Conservation (phyloP, 2,113 vertebrate genomes). For the Oenanthe melanoleuca region DNA sequence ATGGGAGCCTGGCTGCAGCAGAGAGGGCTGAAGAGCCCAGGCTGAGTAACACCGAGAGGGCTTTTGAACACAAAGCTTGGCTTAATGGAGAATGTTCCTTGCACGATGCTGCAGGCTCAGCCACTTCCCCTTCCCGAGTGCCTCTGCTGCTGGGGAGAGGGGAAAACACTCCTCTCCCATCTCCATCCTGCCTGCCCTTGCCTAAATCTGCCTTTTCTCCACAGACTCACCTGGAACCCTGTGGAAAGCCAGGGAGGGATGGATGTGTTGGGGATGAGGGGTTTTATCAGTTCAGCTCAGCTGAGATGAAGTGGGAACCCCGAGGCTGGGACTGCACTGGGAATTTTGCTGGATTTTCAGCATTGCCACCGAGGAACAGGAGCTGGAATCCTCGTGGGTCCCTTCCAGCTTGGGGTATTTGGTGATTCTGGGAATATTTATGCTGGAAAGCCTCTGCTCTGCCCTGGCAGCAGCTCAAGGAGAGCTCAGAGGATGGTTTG, state of each 20-base stretch:
- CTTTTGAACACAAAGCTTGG: slow-evolving; percentile 42
- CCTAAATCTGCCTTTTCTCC: background rate
- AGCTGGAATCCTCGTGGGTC: background rate
- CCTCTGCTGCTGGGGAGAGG: background rate
- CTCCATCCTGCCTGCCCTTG: rapidly evolving
- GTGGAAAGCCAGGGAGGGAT: rapidly evolving
- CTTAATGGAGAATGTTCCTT: slow-evolving; percentile 56
- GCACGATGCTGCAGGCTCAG: background rate
- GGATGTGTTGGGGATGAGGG: rapidly evolving
- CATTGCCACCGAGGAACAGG: rapidly evolving
- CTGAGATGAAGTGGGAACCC: background rate
- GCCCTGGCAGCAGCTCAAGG: background rate
- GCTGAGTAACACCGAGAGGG: background rate
- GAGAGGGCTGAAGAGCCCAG: slow-evolving; percentile 55
- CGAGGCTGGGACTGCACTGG: background rate
- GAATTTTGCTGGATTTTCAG: background rate
- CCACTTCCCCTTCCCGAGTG: background rate
- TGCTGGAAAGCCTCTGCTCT: background rate
- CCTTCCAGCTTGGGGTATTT: background rate
- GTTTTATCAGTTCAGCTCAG: background rate
- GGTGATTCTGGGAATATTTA: background rate
- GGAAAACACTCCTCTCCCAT: background rate
- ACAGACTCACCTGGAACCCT: rapidly evolving
- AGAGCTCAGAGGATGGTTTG: background rate
- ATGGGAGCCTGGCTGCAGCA: slow-evolving; percentile 38